Evolutionary conservation across 1,140 invertebrate genomes (phyloP), one percentile per base, ranked within the genome.

Genomic region (Lanistes nyassanus): DNA sequence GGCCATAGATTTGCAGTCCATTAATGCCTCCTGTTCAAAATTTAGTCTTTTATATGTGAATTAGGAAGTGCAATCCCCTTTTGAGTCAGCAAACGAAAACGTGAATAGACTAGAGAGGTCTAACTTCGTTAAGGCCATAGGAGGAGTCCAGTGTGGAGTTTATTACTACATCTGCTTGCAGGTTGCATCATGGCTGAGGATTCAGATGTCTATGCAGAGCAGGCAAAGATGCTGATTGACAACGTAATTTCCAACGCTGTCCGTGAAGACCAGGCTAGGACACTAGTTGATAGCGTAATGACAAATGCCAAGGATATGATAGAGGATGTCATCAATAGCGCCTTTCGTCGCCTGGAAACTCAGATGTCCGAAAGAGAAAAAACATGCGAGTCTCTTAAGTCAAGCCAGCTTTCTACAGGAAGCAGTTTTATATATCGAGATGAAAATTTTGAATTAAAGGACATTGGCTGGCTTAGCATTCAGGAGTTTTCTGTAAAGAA

Each of bases 381-480:
- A 55, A 84, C 84, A 62, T 83, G 83, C 72, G 81, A 84, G 65
- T 83, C 83, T 23, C 60, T 84, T 9, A 82, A 80, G 37, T 66
- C 78, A 26, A 71, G 77, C 53, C 82, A 82, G 29, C 66, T 80
- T 42, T 83, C 84, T 4, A 70, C 82, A 68, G 83, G 84, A 71
- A 80, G 47, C 53, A 83, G 81, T 60, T 77, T 83, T 29, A 66
- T 80, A 6, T 66, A 60, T 4, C 60, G 77, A 55, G 85, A 89
- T 36, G 86, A 87, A 66, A 80, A 85, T 60, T 87, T 81, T 79
- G 80, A 82, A 60, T 77, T 88, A 23, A 79, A 85, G 79, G 86
- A 89, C 74, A 89, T 89, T 58, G 81, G 84, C 65, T 89, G 88
- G 88, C 65, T 88, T 16, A 82, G 78, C 11, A 89, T 88, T 51